phyloP scores from a whole-genome alignment of 1,140 invertebrate species.

The Monomorium pharaonis region DNA sequence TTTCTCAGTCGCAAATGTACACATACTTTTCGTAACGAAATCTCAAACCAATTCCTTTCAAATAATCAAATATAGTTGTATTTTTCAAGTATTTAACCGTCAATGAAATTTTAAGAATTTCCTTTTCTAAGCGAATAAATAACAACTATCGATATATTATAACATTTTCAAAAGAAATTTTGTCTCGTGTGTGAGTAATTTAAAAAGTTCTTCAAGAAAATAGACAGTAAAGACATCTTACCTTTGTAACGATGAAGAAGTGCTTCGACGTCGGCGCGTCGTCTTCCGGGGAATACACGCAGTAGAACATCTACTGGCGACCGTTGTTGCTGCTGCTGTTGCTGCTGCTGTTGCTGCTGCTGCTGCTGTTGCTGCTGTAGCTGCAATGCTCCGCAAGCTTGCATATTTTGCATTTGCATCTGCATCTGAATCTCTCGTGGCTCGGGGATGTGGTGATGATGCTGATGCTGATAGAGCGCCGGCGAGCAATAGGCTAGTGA shows the following conservation, averaged over 20 bases:
- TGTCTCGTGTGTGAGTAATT: neutral
- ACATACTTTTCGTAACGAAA: neutral
- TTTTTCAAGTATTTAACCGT: neutral
- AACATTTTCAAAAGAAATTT: neutral
- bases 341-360: constrained; percentile 77
- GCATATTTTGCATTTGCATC: constrained; percentile 83
- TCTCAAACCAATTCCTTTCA: neutral
- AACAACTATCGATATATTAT: neutral
- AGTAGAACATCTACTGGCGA: constrained; percentile 91
- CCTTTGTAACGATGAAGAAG: constrained; percentile 89
- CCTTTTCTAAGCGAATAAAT: neutral
- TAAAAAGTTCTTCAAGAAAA: constrained; percentile 10
- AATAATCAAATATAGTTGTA: neutral
- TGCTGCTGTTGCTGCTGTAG: constrained; percentile 82
- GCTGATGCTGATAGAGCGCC: constrained; percentile 83
- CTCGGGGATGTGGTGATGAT: constrained; percentile 80
- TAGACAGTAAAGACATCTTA: constrained; percentile 75
- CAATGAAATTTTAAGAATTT: neutral
- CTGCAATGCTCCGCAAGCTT: constrained; percentile 79
- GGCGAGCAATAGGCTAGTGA: constrained; percentile 82
- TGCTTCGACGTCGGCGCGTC: constrained; percentile 93
- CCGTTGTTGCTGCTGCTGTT: constrained; percentile 83
- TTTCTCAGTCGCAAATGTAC: neutral
- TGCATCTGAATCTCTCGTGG: constrained; percentile 82
- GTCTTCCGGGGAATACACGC: constrained; percentile 93